phyloP scores from a whole-genome alignment of 2,888 invertebrate species.

The Amphipoea oculea region DNA sequence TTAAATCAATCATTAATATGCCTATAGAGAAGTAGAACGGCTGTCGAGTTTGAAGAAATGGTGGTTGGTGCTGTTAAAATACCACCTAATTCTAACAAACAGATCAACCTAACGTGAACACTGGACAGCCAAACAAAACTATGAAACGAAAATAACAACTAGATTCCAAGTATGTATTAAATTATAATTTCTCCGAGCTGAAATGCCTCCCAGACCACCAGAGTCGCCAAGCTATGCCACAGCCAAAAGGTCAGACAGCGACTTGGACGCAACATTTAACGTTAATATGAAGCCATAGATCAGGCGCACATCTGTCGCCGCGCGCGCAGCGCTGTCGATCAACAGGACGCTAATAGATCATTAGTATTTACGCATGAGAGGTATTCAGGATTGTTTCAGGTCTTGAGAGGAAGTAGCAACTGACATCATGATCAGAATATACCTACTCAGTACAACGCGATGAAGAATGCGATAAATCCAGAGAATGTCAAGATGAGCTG shows the following conservation, averaged over 20 bases:
- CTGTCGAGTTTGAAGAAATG: not conserved
- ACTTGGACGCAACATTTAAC: conserved; percentile 61
- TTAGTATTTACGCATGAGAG: conserved; percentile 49
- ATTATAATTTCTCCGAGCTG: conserved; percentile 47
- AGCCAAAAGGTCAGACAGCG: conserved; percentile 60
- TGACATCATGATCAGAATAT: conserved; percentile 7
- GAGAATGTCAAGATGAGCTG: not conserved
- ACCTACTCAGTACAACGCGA: not conserved
- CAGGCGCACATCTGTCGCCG: conserved; percentile 59
- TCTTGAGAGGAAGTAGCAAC: not conserved
- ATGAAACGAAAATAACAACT: conserved; percentile 14
- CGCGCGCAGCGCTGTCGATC: conserved; percentile 60
- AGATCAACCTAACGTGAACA: not conserved
- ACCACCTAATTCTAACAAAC: not conserved
- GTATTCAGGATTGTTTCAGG: conserved; percentile 48
- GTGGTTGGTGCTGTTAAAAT: not conserved
- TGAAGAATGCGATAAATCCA: not conserved
- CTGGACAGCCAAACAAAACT: conserved; percentile 9
- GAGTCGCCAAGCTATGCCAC: conserved; percentile 55
- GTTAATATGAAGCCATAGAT: conserved; percentile 66
- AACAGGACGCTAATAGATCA: conserved; percentile 59
- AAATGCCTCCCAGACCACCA: conserved; percentile 59
- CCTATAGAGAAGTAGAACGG: not conserved
- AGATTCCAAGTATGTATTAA: conserved; percentile 31
- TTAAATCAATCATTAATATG: not conserved